phyloP scores from a whole-genome alignment of 2,888 invertebrate species.

The Camptogramma bilineatum region DNA sequence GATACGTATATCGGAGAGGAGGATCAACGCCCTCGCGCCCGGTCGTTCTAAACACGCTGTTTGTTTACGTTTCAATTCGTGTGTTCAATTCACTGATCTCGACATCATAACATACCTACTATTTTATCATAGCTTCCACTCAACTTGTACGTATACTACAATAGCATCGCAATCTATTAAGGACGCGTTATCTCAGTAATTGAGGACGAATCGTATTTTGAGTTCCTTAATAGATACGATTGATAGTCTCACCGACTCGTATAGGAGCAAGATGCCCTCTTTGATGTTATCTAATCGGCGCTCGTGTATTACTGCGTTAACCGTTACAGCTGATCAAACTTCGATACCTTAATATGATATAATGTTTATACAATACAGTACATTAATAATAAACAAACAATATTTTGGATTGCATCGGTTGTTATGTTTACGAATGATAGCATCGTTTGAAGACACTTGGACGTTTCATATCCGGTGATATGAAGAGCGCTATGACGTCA shows the following conservation, averaged over 20 bases:
- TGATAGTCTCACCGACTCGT: constrained; percentile 40
- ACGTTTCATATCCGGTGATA: constrained; percentile 42
- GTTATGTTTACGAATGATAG: constrained; percentile 52
- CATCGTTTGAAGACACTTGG: constrained; percentile 48
- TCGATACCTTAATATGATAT: constrained; percentile 24
- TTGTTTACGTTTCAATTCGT: constrained; percentile 68
- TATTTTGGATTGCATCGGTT: constrained; percentile 45
- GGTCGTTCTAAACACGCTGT: constrained; percentile 61
- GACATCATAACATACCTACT: constrained; percentile 35
- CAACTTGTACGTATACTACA: constrained; percentile 19
- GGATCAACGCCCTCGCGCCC: constrained; percentile 76
- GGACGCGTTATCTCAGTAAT: constrained; percentile 57
- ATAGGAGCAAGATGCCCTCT: constrained; percentile 36
- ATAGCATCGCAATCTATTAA: constrained; percentile 50
- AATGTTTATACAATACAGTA: constrained; percentile 30
- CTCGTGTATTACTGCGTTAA: constrained; percentile 38
- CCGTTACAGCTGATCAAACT: constrained; percentile 39
- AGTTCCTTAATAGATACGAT: constrained; percentile 67
- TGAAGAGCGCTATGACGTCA: constrained; percentile 45
- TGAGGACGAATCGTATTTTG: constrained; percentile 54
- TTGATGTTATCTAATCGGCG: constrained; percentile 52
- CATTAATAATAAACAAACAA: constrained; percentile 36
- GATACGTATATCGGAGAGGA: constrained; percentile 54
- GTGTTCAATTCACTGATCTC: constrained; percentile 46
- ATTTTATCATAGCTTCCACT: constrained; percentile 33